Base-by-base conservation (phyloP, 2,888 invertebrate species). In the Eilema caniola region DNA sequence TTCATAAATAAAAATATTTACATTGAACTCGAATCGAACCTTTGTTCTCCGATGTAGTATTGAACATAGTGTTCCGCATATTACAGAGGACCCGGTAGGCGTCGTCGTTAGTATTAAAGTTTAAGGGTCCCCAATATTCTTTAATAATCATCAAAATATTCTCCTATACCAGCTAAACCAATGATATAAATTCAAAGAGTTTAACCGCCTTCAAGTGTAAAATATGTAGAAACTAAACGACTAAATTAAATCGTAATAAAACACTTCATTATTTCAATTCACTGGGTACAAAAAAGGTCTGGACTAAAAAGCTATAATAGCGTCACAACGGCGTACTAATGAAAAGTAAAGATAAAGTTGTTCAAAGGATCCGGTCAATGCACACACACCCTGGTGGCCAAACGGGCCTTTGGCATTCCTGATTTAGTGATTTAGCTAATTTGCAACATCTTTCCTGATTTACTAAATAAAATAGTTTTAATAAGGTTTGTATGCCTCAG, bases 341-440 rank as follows among this genome's bases (percentile, higher is more conserved):
- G 85, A 89, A 89, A 86, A 84, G 88, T 85, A 87, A 88, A 87
- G 86, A 85, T 83, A 85, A 85, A 83, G 81, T 84, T 82, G 79
- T 74, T 73, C 72, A 67, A 76, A 80, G 79, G 78, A 85, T 86
- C 84, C 86, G 86, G 86, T 85, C 87, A 86, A 84, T 87, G 84
- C 85, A 81, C 77, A 85, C 86, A 85, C 86, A 80, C 83, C 83
- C 80, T 77, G 68, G 78, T 77, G 68, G 78, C 76, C 77, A 74
- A 77, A 78, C 78, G 81, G 75, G 83, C 80, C 83, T 75, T 70
- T 75, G 76, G 84, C 79, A 82, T 86, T 86, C 83, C 83, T 86
- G 85, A 89, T 89, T 89, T 86, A 86, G 85, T 84, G 84, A 80
- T 81, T 84, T 81, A 85, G 83, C 81, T 85, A 77, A 75, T 74